Evolutionary conservation across 2,113 vertebrate species (phyloP).

Genomic region (Malurus elegans): DNA sequence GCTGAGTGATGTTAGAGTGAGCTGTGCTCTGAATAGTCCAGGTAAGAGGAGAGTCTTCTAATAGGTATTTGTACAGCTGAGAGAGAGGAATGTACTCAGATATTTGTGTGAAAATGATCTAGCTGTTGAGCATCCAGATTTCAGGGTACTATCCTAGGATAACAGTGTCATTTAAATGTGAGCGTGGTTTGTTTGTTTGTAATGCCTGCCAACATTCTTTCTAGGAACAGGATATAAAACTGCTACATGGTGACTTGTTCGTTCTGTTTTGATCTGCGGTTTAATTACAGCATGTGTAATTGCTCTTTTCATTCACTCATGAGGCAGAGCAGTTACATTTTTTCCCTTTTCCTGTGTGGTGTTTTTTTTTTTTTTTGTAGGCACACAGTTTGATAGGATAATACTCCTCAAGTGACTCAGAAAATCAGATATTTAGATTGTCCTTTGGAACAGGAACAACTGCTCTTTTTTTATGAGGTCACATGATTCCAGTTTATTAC

Average conservation of each 20-base stretch:
- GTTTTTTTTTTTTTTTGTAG: background rate
- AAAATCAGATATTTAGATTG: background rate
- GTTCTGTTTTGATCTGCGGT: background rate
- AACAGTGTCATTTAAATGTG: background rate
- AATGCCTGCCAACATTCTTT: constrained; percentile 45
- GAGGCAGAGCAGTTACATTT: background rate
- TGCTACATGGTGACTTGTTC: constrained; percentile 28
- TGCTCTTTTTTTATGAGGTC: background rate
- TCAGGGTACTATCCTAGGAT: background rate
- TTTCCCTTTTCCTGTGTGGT: background rate
- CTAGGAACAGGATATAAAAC: constrained; percentile 48
- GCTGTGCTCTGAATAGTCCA: background rate
- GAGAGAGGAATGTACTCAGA: fast-evolving
- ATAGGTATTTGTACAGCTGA: background rate
- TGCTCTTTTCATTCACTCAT: background rate
- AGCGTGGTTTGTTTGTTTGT: background rate
- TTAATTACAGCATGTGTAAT: constrained; percentile 32
- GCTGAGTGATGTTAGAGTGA: background rate
- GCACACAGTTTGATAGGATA: background rate
- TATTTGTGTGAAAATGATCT: background rate
- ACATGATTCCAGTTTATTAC: background rate
- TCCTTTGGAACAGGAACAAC: background rate
- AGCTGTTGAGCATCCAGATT: background rate
- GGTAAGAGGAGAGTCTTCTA: background rate
- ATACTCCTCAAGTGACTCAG: background rate